Evolutionary conservation across 2,797 vertebrate genomes (phyloP).

Genomic region (Labeo calbasu): DNA sequence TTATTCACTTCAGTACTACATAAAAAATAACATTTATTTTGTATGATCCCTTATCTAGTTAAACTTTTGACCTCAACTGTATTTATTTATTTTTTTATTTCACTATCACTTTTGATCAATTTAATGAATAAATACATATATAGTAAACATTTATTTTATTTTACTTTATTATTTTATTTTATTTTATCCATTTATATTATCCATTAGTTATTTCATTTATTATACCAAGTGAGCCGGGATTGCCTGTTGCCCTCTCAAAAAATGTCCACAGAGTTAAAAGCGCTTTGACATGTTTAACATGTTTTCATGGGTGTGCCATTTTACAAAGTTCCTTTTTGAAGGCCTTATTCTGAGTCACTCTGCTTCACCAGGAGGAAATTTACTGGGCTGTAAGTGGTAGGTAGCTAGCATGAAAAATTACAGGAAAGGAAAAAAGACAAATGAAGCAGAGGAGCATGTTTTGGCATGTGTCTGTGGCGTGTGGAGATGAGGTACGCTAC

Average conservation of each 20-base stretch:
- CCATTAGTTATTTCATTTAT: neutral
- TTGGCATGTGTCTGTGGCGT: slow-evolving; percentile 37
- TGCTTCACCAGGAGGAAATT: slow-evolving; percentile 46
- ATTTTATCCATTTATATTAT: no score
- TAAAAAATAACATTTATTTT: no score
- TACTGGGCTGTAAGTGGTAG: slow-evolving; percentile 56
- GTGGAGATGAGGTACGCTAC: slow-evolving; percentile 24
- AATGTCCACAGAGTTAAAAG: neutral
- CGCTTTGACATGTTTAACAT: slow-evolving; percentile 15
- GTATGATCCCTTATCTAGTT: no score
- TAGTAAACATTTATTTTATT: neutral
- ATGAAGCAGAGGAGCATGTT: slow-evolving; percentile 48
- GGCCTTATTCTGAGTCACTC: slow-evolving; percentile 43
- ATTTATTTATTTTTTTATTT: no score
- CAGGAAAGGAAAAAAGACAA: slow-evolving; percentile 47
- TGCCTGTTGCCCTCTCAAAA: neutral
- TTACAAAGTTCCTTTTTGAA: slow-evolving; percentile 42
- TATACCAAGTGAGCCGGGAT: neutral
- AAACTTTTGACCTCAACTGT: no score
- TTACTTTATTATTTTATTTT: neutral
- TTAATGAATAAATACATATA: neutral
- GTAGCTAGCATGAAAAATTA: slow-evolving; percentile 55
- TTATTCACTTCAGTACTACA: no score
- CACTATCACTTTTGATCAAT: neutral
- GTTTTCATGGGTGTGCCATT: slow-evolving; percentile 28